phyloP scores from a whole-genome alignment of 2,888 invertebrate genomes.

The Pyralis farinalis region DNA sequence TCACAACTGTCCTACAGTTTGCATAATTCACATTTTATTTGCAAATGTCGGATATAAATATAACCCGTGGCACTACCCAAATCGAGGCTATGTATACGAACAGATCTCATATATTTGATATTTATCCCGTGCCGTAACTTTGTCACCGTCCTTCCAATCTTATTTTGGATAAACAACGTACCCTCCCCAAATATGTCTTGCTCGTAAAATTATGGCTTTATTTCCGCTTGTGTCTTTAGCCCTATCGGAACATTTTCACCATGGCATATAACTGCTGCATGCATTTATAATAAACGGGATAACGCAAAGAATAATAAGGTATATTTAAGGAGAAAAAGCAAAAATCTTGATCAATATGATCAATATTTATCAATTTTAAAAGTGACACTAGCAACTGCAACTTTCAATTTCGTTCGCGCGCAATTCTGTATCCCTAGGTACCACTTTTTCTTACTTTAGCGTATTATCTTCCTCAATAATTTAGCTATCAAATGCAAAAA shows the following conservation, averaged over 20 bases:
- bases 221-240: slow-evolving; percentile 38
- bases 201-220: slow-evolving; percentile 50
- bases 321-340: too few relatives aligned
- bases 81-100: background rate
- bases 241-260: slow-evolving; percentile 24
- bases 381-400: too few relatives aligned
- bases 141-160: slow-evolving; percentile 26
- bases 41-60: background rate
- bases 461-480: too few relatives aligned
- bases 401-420: too few relatives aligned
- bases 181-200: slow-evolving; percentile 32
- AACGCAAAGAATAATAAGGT: too few relatives aligned
- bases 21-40: background rate
- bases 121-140: slow-evolving; percentile 29
- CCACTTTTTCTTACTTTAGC: too few relatives aligned
- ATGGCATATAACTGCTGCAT: slow-evolving; percentile 18
- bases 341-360: too few relatives aligned
- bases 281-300: too few relatives aligned
- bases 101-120: slow-evolving; percentile 29
- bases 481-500: too few relatives aligned
- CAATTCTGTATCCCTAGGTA: too few relatives aligned
- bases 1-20: too few relatives aligned
- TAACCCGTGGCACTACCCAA: background rate
- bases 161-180: slow-evolving; percentile 33
- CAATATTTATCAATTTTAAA: too few relatives aligned